phyloP scores from a whole-genome alignment of 2,113 vertebrate species.

The Catharus fuscescens region DNA sequence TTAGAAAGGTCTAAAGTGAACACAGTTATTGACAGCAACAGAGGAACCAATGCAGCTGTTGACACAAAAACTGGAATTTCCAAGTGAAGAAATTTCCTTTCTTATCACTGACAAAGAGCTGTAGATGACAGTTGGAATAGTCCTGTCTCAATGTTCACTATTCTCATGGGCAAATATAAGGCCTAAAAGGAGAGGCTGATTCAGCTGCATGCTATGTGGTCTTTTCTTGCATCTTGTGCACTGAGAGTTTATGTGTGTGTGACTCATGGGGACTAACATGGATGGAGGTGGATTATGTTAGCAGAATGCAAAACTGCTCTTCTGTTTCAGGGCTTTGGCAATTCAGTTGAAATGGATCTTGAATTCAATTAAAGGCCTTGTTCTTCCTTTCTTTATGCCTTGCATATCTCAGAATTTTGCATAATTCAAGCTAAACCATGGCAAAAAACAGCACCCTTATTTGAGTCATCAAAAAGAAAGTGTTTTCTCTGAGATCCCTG shows the following conservation, averaged over 20 bases:
- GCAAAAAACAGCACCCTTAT: not conserved
- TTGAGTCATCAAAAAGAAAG: not conserved
- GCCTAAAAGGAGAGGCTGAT: not conserved
- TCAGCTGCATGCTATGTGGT: not conserved
- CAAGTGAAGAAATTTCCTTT: not conserved
- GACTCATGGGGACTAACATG: slow-evolving; percentile 8
- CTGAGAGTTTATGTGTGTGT: not conserved
- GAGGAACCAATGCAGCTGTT: not conserved
- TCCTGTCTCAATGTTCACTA: not conserved
- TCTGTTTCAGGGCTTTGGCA: slow-evolving; percentile 19
- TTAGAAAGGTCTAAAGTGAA: not conserved
- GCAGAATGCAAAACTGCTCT: slow-evolving; percentile 30
- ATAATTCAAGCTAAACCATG: slow-evolving; percentile 26
- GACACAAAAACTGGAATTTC: not conserved
- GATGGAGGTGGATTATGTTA: slow-evolving; percentile 56
- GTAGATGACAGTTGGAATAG: not conserved
- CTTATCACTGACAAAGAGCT: not conserved
- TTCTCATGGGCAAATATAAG: not conserved
- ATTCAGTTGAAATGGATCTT: slow-evolving; percentile 38
- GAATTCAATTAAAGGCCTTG: slow-evolving; percentile 58
- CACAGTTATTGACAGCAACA: not conserved
- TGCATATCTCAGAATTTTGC: slow-evolving; percentile 43
- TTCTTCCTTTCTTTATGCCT: slow-evolving; percentile 36
- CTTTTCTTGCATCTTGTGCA: not conserved
- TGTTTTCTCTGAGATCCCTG: not conserved